Conservation (phyloP, 92 coral and sea anemone genomes). For the Porites evermanni region DNA sequence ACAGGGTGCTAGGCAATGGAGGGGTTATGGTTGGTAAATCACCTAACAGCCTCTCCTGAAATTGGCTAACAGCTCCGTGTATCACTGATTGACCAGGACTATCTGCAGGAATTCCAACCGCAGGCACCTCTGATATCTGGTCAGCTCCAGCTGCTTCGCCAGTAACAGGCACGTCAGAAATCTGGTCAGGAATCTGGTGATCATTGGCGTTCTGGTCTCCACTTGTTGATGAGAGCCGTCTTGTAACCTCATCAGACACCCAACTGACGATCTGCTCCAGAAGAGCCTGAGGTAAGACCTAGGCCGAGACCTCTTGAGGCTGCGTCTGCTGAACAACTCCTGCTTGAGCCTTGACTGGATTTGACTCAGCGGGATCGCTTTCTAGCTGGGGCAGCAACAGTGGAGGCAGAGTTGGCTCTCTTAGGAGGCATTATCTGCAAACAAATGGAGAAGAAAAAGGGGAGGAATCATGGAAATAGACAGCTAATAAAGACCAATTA, state of each 20-base stretch:
- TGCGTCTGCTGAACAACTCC: background rate
- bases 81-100: slow-evolving; percentile 7
- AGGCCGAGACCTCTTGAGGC: background rate
- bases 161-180: background rate
- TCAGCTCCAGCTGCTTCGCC: slow-evolving; percentile 1
- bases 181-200: background rate
- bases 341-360: slow-evolving; percentile 16
- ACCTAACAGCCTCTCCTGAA: slow-evolving; percentile 26
- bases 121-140: slow-evolving; percentile 14
- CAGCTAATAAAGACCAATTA: background rate
- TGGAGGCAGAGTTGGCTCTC: background rate
- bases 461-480: background rate
- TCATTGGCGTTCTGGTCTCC: background rate
- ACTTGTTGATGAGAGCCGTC: slow-evolving; percentile 1
- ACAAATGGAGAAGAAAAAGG: slow-evolving; percentile 4
- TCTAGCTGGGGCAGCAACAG: slow-evolving; percentile 7
- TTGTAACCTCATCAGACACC: slow-evolving; percentile 11
- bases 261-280: slow-evolving; percentile 3
- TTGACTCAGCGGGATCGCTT: background rate
- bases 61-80: slow-evolving; percentile 1
- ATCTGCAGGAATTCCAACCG: slow-evolving; percentile 6
- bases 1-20: slow-evolving; percentile 26
- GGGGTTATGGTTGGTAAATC: slow-evolving; percentile 6
- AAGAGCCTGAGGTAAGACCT: background rate
- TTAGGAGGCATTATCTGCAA: slow-evolving; percentile 7